Percentiles rank a stretch among this genome's conserved stretches.
Evolutionary conservation across 2,797 vertebrate genomes (phyloP).

Genomic region (Buphagus erythrorhynchus): DNA sequence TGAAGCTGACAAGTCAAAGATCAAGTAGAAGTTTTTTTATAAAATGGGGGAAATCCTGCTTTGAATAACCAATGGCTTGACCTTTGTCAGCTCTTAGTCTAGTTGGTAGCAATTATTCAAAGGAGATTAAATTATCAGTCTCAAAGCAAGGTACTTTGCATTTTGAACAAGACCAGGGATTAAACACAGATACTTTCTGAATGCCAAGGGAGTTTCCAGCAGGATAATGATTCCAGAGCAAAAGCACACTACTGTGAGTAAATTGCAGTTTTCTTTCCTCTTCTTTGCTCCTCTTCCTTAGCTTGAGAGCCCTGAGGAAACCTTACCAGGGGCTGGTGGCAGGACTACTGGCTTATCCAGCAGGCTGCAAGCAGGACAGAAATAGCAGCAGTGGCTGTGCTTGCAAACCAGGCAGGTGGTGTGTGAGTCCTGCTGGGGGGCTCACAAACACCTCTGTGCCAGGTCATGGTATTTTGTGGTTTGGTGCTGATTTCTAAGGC

Average conservation of each 20-base stretch:
- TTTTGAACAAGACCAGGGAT: neutral
- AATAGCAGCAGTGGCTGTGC: neutral
- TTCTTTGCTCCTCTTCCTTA: neutral
- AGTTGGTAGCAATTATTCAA: constrained; percentile 8
- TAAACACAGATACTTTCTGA: neutral
- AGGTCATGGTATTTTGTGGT: neutral
- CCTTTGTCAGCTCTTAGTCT: constrained; percentile 23
- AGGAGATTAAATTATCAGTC: constrained; percentile 10
- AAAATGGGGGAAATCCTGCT: constrained; percentile 13
- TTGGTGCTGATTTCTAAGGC: neutral
- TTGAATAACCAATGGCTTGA: constrained; percentile 16
- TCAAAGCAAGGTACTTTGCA: neutral
- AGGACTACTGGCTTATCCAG: neutral
- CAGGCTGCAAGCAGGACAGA: neutral
- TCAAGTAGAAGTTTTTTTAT: neutral
- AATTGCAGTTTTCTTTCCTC: neutral
- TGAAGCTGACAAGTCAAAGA: neutral
- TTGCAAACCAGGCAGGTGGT: neutral
- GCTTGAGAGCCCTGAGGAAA: neutral
- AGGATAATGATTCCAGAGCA: neutral
- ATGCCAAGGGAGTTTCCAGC: neutral
- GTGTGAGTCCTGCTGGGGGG: neutral
- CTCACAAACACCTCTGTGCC: neutral
- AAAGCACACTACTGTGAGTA: neutral
- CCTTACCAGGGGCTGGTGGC: neutral